Base-by-base conservation (phyloP, 2,888 invertebrate genomes). In the Fragum sueziense region DNA sequence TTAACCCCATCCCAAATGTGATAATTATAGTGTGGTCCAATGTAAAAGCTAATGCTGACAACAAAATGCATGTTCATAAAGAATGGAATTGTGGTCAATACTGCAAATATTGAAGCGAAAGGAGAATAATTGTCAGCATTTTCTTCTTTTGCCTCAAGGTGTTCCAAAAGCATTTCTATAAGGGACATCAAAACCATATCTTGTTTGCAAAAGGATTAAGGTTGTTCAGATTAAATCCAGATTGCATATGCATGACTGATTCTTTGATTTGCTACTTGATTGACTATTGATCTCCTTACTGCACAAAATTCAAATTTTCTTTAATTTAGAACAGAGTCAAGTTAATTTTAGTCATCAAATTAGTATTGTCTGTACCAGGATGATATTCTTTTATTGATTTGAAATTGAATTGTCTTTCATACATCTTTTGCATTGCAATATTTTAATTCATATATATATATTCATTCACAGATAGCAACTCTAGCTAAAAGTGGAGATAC, bases 401-500 rank as follows among this genome's bases (percentile, higher is more conserved):
- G n/a, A n/a, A n/a, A n/a, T n/a, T n/a, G n/a, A n/a, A n/a, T n/a
- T n/a, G n/a, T n/a, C n/a, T n/a, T n/a, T n/a, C n/a, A n/a, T n/a
- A n/a, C n/a, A n/a, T n/a, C n/a, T n/a, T n/a, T n/a, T n/a, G n/a
- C n/a, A n/a, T n/a, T n/a, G n/a, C n/a, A n/a, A n/a, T n/a, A n/a
- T n/a, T n/a, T n/a, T n/a, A n/a, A n/a, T n/a, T n/a, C n/a, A n/a
- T n/a, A n/a, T n/a, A n/a, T n/a, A n/a, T n/a, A n/a, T n/a, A n/a
- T n/a, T n/a, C n/a, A n/a, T n/a, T n/a, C n/a, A n/a, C 79, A 90
- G 89, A 89, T 89, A 54, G 77, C 81, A n/a, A 29, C 75, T 1
- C 70, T 91, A 57, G 74, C 74, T 25, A 79, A 87, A 57, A 87
- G 86, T 61, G 90, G 90, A 7, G 91, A 91, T 72, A 86, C 85